Percentiles rank a stretch among this genome's conserved stretches.
These are phyloP conservation scores for Laticauda laticaudata DNA, from an alignment of 2,113 vertebrate genomes.

Conservation along the genomic window DNA sequence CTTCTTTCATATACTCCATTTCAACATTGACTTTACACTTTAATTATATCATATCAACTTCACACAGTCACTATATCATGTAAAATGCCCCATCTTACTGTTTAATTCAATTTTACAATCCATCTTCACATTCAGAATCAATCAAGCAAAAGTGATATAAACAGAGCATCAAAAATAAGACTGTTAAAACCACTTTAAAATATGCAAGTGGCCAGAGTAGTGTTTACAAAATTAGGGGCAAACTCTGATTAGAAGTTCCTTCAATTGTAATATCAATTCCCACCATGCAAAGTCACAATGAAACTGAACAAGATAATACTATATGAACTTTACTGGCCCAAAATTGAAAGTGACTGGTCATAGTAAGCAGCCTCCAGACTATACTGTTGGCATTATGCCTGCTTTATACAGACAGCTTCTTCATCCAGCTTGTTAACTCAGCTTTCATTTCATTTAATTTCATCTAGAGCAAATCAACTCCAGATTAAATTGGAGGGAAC, in stretches of 20 bases:
- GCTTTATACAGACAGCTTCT: background rate
- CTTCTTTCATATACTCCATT: background rate
- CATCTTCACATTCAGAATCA: background rate
- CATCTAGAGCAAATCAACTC: background rate
- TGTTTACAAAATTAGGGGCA: background rate
- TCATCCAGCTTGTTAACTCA: background rate
- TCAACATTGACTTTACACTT: background rate
- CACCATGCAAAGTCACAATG: too few relatives aligned
- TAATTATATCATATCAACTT: constrained; percentile 9
- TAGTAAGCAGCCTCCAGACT: background rate
- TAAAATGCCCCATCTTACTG: background rate
- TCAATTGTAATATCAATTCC: background rate
- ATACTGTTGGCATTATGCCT: background rate
- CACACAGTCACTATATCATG: background rate
- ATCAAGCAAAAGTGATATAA: background rate
- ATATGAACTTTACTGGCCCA: background rate
- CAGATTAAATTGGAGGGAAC: background rate
- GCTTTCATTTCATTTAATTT: background rate
- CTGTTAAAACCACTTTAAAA: background rate
- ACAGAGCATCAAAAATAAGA: background rate
- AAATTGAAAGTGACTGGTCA: background rate
- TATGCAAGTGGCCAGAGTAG: background rate
- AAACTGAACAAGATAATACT: background rate
- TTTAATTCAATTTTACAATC: background rate
- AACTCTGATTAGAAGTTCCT: background rate